Base-by-base conservation (phyloP, 30 jellyfish, hydroid and myxozoan species). In the Nemopilema nomurai region DNA sequence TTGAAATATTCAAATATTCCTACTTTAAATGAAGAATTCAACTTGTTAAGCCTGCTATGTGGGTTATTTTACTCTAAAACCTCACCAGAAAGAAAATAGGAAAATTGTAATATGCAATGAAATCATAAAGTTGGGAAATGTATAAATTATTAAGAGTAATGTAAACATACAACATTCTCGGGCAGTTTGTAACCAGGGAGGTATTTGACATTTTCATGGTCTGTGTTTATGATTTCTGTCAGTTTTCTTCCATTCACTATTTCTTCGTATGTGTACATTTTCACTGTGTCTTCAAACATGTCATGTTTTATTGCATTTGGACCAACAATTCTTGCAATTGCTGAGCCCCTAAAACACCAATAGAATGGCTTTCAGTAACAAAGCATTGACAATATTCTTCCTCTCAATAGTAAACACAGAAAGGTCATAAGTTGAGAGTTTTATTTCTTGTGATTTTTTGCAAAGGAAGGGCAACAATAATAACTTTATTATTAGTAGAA, bases 181-280 rank as follows among this genome's bases (percentile, higher is more conserved):
- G 99, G 99, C 8, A 95, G 92, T 77, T 89, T 85, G 66, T 78
- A 77, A 0, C 97, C 97, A 0, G 99, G 99, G 31, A 95, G 90
- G 65, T 95, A 95, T 51, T 90, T 90, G 24, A 81, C 90, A 78
- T 95, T 95, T 68, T 89, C 99, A 62, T 86, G 97, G 8, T 86
- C 82, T 22, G 79, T 70, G 92, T 95, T 95, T 1, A 95, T 95
- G 23, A 95, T 87, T 23, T 95, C 97, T 51, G 99, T 70, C 26
- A 95, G 83, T 64, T 85, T 89, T 75, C 84, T 67, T 7, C 97
- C 99, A 95, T 87, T 73, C 71, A 95, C 90, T 79, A 79, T 53
- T 77, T 95, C 99, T 67, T 95, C 99, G 67, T 89, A 77, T 33
- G 91, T 93, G 62, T 91, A 95, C 99, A 95, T 95, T 3, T 87